Percentiles rank a stretch among this genome's conserved stretches.
phyloP scores from a whole-genome alignment of 2,888 invertebrate species.

The Sarcophaga carnaria region DNA sequence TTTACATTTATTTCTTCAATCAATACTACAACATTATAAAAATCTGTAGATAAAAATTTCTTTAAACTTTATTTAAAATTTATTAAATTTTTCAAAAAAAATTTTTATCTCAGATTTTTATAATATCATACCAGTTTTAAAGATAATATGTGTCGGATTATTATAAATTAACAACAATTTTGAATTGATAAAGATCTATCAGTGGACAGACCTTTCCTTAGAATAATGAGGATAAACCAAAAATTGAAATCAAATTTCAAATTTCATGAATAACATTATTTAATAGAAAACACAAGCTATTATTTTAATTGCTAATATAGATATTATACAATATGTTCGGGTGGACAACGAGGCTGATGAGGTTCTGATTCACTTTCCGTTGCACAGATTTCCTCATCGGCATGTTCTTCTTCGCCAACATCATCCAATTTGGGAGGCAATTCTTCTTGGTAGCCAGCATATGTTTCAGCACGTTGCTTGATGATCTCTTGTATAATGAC shows the following conservation, averaged over 20 bases:
- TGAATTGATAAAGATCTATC: neutral
- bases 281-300: conserved; percentile 26
- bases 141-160: neutral
- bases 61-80: neutral
- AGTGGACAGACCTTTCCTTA: neutral
- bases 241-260: conserved; percentile 28
- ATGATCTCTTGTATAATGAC: conserved; percentile 91
- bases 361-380: conserved; percentile 39
- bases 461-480: conserved; percentile 85
- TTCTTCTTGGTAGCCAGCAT: conserved; percentile 77
- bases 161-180: conserved; percentile 52
- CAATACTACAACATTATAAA: neutral
- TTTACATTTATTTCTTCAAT: conserved; percentile 34
- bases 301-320: conserved; percentile 28
- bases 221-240: conserved; percentile 13
- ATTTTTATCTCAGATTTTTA: conserved; percentile 16
- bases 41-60: neutral
- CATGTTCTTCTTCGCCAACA: conserved; percentile 61
- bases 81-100: neutral
- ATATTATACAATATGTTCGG: conserved; percentile 41
- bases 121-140: conserved; percentile 6
- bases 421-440: neutral
- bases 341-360: conserved; percentile 32
- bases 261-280: conserved; percentile 32
- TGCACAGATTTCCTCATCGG: conserved; percentile 29